phyloP scores from a whole-genome alignment of 2,888 invertebrate species.

The Drosophila merina region DNA sequence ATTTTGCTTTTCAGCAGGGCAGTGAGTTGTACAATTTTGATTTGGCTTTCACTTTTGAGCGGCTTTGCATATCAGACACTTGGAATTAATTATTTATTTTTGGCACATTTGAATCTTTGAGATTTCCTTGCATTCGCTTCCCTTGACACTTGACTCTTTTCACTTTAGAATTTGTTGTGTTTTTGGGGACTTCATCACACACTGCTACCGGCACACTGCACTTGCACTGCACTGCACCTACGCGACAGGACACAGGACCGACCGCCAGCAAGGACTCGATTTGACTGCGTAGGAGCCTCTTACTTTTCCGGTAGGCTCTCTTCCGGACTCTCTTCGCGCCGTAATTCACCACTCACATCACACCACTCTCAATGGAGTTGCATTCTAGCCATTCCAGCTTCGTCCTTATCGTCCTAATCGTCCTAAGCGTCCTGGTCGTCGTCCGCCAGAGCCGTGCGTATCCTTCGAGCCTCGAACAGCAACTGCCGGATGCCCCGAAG shows the following conservation, averaged over 20 bases:
- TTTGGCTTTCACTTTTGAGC: slow-evolving; percentile 39
- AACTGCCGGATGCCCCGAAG: slow-evolving; percentile 65
- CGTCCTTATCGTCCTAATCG: neutral
- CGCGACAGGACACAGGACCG: slow-evolving; percentile 59
- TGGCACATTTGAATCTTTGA: slow-evolving; percentile 56
- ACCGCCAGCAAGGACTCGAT: slow-evolving; percentile 64
- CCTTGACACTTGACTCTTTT: neutral
- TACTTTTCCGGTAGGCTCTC: slow-evolving; percentile 30
- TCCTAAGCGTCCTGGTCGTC: slow-evolving; percentile 26
- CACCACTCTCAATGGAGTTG: slow-evolving; percentile 44
- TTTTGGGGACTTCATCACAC: slow-evolving; percentile 31
- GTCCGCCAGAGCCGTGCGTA: slow-evolving; percentile 76
- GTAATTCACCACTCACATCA: slow-evolving; percentile 61
- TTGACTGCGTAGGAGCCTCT: slow-evolving; percentile 65
- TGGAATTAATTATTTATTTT: slow-evolving; percentile 24
- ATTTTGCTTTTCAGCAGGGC: slow-evolving; percentile 14
- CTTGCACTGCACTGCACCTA: slow-evolving; percentile 42
- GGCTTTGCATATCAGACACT: slow-evolving; percentile 36
- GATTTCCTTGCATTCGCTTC: slow-evolving; percentile 7
- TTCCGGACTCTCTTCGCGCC: slow-evolving; percentile 53
- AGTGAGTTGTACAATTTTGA: slow-evolving; percentile 32
- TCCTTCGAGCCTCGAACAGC: slow-evolving; percentile 83
- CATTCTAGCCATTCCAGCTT: slow-evolving; percentile 31
- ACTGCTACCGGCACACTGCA: slow-evolving; percentile 37
- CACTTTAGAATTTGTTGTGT: slow-evolving; percentile 40